Base-by-base conservation (phyloP, 2,113 vertebrate species). In the Chaetodon trifascialis region DNA sequence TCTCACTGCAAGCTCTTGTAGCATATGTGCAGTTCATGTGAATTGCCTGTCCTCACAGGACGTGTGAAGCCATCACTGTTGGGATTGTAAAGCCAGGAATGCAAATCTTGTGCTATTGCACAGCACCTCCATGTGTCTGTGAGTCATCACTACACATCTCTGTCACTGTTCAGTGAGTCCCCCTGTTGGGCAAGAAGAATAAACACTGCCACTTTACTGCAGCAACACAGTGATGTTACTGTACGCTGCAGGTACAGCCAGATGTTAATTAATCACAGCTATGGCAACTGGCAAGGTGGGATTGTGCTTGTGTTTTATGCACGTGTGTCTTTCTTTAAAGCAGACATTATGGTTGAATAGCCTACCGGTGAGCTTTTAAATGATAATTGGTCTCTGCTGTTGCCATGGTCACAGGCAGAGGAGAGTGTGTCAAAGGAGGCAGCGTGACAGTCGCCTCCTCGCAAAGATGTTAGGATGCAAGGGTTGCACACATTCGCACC, bases 401-500 rank as follows among this genome's bases (percentile, higher is more conserved):
- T 94, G 86, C 93, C 86, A 94, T 94, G 94, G 93, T 73, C 54
- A 94, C 89, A 3, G 78, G 84, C 65, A 72, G 63, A 62, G 23
- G 40, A 38, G 73, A 19, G 34, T 76, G 75, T 76, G 62, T 86
- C 86, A 87, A 80, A 87, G 60, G 82, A 80, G 60, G 89, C 87
- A 55, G 82, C 9, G 59, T 81, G 78, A 87, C 72, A 17, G 3
- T 56, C 72, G 60, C 70, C 70, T 80, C 67, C 70, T 81, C 65
- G 19, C 70, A 69, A 69, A 79, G 86, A 81, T 79, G 80, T 87
- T 77, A 79, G 65, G 79, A 81, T 77, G 69, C 59, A 75, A 70
- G 67, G 82, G 70, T 65, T 34, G 58, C 63, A 72, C 40, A 21
- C 63, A 55, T 56, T 63, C 69, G 64, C 59, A 40, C 25, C 30